These are phyloP conservation scores for Saccopteryx bilineata DNA, from an alignment of 2,113 vertebrate genomes.

Conservation along the genomic window DNA sequence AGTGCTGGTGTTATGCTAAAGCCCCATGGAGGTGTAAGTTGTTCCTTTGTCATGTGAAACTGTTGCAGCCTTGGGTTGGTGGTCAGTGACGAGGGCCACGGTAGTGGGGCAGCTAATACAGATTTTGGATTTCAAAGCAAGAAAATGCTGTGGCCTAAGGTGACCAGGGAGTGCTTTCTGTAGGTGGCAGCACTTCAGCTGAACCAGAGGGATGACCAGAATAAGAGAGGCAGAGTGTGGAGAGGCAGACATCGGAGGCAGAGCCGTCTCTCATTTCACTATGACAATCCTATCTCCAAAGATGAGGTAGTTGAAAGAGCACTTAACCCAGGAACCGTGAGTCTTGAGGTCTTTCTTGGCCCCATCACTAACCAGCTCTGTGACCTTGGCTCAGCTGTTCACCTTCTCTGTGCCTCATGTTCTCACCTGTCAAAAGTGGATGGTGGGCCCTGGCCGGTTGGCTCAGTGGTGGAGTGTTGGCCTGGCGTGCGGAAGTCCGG, in stretches of 20 bases:
- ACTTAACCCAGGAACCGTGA: neutral
- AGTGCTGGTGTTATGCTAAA: neutral
- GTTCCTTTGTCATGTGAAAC: neutral
- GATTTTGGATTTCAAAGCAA: neutral
- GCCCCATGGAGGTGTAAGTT: fast-evolving
- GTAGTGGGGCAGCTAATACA: neutral
- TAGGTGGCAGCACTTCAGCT: neutral
- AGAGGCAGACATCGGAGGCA: neutral
- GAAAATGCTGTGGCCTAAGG: neutral
- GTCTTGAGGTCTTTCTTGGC: neutral
- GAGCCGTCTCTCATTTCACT: neutral
- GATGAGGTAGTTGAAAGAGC: neutral
- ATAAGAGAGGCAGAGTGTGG: neutral
- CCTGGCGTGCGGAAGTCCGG: too few relatives aligned
- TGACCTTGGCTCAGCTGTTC: neutral
- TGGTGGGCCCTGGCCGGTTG: too few relatives aligned
- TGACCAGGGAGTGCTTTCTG: neutral
- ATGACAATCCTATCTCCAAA: neutral
- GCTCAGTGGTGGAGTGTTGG: too few relatives aligned
- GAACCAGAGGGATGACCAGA: neutral
- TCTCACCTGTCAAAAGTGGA: neutral
- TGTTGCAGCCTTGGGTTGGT: neutral
- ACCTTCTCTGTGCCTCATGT: neutral
- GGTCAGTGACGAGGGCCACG: neutral
- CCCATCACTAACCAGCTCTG: neutral